Conservation (phyloP, 2,888 invertebrate genomes). For the Euproctis similis region DNA sequence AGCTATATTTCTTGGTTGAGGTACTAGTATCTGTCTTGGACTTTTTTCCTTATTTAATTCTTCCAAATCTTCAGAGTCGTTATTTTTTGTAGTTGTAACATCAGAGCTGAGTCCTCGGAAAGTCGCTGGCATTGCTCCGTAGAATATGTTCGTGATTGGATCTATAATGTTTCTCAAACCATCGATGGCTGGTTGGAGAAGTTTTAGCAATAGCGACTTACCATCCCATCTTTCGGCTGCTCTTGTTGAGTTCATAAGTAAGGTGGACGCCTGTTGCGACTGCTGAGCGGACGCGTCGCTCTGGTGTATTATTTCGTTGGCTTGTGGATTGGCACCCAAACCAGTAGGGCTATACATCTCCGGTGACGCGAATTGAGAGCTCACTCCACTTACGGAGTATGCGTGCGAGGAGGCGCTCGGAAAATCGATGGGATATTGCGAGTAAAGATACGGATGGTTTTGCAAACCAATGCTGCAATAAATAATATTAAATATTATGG, state of each 20-base stretch:
- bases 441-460: conserved; percentile 70
- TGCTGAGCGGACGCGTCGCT: conserved; percentile 69
- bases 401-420: conserved; percentile 72
- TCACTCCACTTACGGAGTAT: conserved; percentile 71
- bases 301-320: conserved; percentile 61
- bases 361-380: conserved; percentile 63
- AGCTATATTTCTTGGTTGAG: conserved; percentile 62
- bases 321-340: conserved; percentile 51
- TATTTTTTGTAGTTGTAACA: conserved; percentile 46
- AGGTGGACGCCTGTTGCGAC: conserved; percentile 66
- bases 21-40: conserved; percentile 53
- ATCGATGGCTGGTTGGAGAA: conserved; percentile 61
- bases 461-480: conserved; percentile 70
- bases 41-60: conserved; percentile 39
- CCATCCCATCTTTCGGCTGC: conserved; percentile 71
- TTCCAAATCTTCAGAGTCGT: conserved; percentile 37
- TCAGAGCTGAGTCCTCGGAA: conserved; percentile 60
- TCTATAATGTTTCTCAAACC: conserved; percentile 51
- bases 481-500: conserved; percentile 41
- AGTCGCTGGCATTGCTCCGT: conserved; percentile 57
- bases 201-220: conserved; percentile 67
- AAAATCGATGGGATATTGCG: conserved; percentile 74
- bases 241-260: conserved; percentile 58
- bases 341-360: conserved; percentile 67
- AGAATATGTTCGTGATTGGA: conserved; percentile 60